phyloP scores from a whole-genome alignment of 2,888 invertebrate genomes.

The Hypena proboscidalis region DNA sequence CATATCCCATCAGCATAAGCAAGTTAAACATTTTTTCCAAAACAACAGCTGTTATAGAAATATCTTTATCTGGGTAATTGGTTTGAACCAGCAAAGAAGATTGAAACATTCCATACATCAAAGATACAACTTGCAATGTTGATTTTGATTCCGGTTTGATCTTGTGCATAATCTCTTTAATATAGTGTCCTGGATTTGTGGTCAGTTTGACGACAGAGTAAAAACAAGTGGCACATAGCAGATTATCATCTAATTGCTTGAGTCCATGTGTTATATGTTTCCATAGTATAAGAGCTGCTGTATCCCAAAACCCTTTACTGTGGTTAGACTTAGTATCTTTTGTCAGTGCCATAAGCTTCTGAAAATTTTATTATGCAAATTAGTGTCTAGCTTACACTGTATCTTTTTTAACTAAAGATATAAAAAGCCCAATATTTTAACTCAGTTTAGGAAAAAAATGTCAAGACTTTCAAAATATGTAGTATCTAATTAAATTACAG shows the following conservation, averaged over 20 bases:
- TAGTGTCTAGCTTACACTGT: too few relatives aligned
- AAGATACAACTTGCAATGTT: conserved; percentile 54
- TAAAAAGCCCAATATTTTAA: too few relatives aligned
- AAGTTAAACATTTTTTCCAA: conserved; percentile 58
- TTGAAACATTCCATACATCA: conserved; percentile 79
- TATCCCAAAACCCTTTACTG: conserved; percentile 44
- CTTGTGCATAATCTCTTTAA: conserved; percentile 23
- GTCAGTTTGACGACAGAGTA: conserved; percentile 59
- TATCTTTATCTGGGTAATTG: conserved; percentile 24
- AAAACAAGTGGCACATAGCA: conserved; percentile 73
- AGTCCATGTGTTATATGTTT: conserved; percentile 59
- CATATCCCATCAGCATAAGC: conserved; percentile 66
- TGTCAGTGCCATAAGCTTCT: conserved; percentile 58
- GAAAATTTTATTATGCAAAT: conserved; percentile 48
- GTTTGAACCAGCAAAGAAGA: conserved; percentile 61
- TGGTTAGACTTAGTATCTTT: conserved; percentile 42
- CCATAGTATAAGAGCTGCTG: conserved; percentile 59
- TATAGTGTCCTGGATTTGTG: neutral
- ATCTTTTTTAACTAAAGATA: too few relatives aligned
- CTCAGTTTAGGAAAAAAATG: too few relatives aligned
- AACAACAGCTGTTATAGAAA: conserved; percentile 35
- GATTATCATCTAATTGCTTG: conserved; percentile 68
- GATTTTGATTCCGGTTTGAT: conserved; percentile 33
- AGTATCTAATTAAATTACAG: too few relatives aligned
- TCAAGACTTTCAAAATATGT: too few relatives aligned